phyloP scores from a whole-genome alignment of 2,888 invertebrate genomes.

The Enchytraeus crypticus region DNA sequence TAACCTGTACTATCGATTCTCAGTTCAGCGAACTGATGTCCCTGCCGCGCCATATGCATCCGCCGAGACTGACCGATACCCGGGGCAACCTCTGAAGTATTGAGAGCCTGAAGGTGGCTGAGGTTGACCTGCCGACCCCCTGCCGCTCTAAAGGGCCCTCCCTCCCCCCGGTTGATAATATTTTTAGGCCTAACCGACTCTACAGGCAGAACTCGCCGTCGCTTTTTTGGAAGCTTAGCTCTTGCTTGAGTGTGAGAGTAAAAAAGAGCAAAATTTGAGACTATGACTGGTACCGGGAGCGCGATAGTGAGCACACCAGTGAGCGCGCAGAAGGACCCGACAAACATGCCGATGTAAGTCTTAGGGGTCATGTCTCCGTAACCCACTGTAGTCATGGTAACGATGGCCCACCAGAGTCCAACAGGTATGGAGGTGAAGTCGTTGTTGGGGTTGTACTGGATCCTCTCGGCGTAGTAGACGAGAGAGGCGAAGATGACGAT shows the following conservation, averaged over 20 bases:
- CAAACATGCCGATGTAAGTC: conserved; percentile 34
- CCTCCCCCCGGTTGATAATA: conserved; percentile 38
- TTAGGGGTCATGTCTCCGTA: conserved; percentile 45
- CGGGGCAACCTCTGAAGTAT: background rate
- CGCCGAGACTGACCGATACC: background rate
- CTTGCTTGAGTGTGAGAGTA: conserved; percentile 46
- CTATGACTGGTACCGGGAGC: conserved; percentile 47
- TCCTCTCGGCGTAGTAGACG: no score
- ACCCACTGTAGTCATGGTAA: conserved; percentile 48
- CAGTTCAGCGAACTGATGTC: no score
- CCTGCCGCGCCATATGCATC: conserved; percentile 75
- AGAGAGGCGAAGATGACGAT: no score
- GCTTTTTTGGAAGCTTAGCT: no score
- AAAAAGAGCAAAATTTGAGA: conserved; percentile 45
- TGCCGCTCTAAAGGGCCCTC: background rate
- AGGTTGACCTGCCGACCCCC: background rate
- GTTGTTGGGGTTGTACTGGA: no score
- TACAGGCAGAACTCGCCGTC: conserved; percentile 76
- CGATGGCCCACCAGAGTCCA: conserved; percentile 48
- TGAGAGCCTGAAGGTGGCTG: no score
- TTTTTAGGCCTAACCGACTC: conserved; percentile 55
- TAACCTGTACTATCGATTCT: no score
- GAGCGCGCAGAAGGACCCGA: conserved; percentile 43
- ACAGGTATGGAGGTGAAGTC: conserved; percentile 46
- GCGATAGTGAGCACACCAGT: conserved; percentile 46